Conservation (phyloP, 2,888 invertebrate species). For the Incurvaria masculella region DNA sequence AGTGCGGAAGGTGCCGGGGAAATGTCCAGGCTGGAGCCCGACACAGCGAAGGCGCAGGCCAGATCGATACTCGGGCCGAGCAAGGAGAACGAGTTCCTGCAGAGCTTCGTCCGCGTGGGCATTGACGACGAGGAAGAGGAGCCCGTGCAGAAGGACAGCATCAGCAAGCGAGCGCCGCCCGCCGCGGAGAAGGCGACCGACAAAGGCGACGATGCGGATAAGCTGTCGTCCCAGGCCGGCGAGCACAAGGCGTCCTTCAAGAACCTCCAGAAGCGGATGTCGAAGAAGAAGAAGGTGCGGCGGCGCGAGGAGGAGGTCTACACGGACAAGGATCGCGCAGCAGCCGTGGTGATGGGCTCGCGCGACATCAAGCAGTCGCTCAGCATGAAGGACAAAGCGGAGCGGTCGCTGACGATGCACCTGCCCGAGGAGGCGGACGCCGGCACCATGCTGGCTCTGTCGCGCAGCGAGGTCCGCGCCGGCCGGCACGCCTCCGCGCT, state of each 20-base stretch:
- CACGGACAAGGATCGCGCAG: slow-evolving; percentile 88
- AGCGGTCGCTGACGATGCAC: slow-evolving; percentile 67
- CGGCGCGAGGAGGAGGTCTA: slow-evolving; percentile 69
- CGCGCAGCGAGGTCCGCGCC: slow-evolving; percentile 71
- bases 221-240: slow-evolving; percentile 17
- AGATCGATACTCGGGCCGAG: slow-evolving; percentile 64
- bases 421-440: slow-evolving; percentile 79
- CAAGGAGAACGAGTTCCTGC: slow-evolving; percentile 71
- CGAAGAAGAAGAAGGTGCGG: slow-evolving; percentile 36
- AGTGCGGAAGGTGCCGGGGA: too few relatives aligned
- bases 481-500: slow-evolving; percentile 71
- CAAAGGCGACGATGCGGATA: slow-evolving; percentile 30
- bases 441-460: slow-evolving; percentile 70
- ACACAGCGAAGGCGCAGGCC: slow-evolving; percentile 45
- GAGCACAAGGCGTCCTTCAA: slow-evolving; percentile 34
- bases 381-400: slow-evolving; percentile 74
- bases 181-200: slow-evolving; percentile 31
- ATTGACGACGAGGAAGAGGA: slow-evolving; percentile 56
- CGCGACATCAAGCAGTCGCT: slow-evolving; percentile 84
- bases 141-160: slow-evolving; percentile 40
- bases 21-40: slow-evolving; percentile 34
- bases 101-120: slow-evolving; percentile 74
- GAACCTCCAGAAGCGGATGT: slow-evolving; percentile 34
- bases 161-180: slow-evolving; percentile 40
- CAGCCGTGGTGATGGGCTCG: slow-evolving; percentile 84